Conservation (phyloP, 1,140 invertebrate genomes). For the Cherax quadricarinatus region DNA sequence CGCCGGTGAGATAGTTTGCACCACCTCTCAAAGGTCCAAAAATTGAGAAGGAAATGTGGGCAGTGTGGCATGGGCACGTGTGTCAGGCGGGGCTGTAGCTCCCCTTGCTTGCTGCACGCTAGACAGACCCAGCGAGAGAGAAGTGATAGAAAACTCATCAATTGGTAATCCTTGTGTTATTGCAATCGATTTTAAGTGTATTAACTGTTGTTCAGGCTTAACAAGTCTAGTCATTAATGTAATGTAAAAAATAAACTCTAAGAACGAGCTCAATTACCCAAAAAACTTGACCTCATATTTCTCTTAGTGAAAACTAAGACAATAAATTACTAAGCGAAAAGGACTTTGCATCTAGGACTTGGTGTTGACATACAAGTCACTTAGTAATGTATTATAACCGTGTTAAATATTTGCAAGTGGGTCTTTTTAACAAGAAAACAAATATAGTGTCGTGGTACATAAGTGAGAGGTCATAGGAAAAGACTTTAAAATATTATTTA, state of each 20-base stretch:
- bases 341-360: background rate
- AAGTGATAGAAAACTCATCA: background rate
- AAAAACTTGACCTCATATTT: no score
- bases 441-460: background rate
- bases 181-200: background rate
- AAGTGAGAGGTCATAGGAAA: no score
- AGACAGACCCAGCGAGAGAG: conserved; percentile 16
- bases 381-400: background rate
- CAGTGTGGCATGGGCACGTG: conserved; percentile 61
- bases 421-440: conserved; percentile 24
- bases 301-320: no score
- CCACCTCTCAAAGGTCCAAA: conserved; percentile 52
- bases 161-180: no score
- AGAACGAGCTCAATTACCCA: no score
- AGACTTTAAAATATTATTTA: no score
- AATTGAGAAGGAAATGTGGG: conserved; percentile 59
- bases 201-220: background rate
- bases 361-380: background rate
- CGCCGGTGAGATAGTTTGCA: conserved; percentile 21
- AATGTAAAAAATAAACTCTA: no score
- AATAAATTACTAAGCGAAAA: background rate
- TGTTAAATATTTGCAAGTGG: conserved; percentile 14
- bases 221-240: background rate
- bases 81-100: conserved; percentile 31
- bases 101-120: conserved; percentile 23